Evolutionary conservation across 2,113 vertebrate species (phyloP), one percentile per base, ranked within the genome.

Genomic region (Peromyscus leucopus): DNA sequence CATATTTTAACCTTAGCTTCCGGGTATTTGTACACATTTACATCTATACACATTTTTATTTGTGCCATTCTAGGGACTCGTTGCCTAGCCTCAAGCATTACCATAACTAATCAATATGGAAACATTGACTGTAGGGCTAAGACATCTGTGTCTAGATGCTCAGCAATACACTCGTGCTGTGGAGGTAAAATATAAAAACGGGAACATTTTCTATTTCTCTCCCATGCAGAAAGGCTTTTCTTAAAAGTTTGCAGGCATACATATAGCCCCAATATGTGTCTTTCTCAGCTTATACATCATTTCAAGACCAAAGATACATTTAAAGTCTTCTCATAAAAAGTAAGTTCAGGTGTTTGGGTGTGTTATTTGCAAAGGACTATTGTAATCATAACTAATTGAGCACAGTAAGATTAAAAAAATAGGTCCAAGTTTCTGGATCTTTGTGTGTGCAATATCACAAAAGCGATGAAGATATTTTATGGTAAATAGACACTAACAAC

Each of bases 401-500:
- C 42, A 65, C 79, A 63, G 42, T 63, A 48, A 92, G 72, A 94
- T 95, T 51, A 93, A 94, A 57, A 36, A 59, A 36, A 59, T 74
- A 72, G 75, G 80, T 89, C 36, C 22, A 88, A 86, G 51, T 90
- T 92, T 93, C 76, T 91, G 46, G 72, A 69, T 95, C 46, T 59
- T 89, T 59, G 55, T 59, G 21, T 90, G 17, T 59, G 85, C 51
- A 63, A 90, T 94, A n/a, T 61, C 75, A 63, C 48, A n/a, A 86
- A 95, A 85, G 21, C 75, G 85, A 57, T 92, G 71, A 78, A 91
- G 91, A 71, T 71, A 42, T 76, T 79, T 76, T 69, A 33, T 11
- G 7, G 36, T 91, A 92, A 78, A 67, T 78, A n/a, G 46, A 85
- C 78, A 94, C 39, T n/a, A 26, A 97, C 71, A 95, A 78, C 39